A percentile compares a stretch with the other conserved stretches of the same genome.
These are phyloP conservation scores for Galleria mellonella DNA, from an alignment of 1,140 invertebrate species.

Conservation along the genomic window DNA sequence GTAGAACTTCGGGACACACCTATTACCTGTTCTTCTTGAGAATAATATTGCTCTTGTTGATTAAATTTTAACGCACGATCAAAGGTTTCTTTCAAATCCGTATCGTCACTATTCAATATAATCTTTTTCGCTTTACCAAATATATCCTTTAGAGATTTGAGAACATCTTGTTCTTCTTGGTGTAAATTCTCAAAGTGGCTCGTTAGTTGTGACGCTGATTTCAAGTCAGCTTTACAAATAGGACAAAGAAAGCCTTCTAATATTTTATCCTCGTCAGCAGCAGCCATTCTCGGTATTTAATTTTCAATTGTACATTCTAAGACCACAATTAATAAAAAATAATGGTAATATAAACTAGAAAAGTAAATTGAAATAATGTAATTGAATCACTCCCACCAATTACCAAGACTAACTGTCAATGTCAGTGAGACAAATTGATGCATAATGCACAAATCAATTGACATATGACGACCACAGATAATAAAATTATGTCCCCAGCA, in stretches of 20 bases:
- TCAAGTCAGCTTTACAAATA: conserved; percentile 92
- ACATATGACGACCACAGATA: too few relatives aligned
- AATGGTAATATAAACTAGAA: too few relatives aligned
- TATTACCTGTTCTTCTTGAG: conserved; percentile 78
- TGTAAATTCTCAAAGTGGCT: conserved; percentile 92
- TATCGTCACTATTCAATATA: conserved; percentile 86
- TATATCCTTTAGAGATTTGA: conserved; percentile 93
- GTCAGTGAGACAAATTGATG: too few relatives aligned
- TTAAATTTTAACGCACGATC: conserved; percentile 70
- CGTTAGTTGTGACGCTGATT: conserved; percentile 86
- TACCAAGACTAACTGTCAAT: too few relatives aligned
- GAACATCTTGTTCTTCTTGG: conserved; percentile 90
- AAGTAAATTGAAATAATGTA: too few relatives aligned
- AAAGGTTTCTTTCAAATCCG: conserved; percentile 74
- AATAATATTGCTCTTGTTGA: conserved; percentile 46
- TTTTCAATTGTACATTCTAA: conserved; percentile 21
- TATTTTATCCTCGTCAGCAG: conserved; percentile 76
- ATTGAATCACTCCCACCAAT: too few relatives aligned
- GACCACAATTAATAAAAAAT: background rate
- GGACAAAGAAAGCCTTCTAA: conserved; percentile 96
- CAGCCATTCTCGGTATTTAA: conserved; percentile 34
- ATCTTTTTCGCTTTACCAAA: conserved; percentile 93
- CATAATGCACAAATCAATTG: too few relatives aligned
- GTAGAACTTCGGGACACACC: conserved; percentile 82
- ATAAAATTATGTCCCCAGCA: too few relatives aligned